phyloP scores from a whole-genome alignment of 2,113 vertebrate genomes.

The Elgaria multicarinata region DNA sequence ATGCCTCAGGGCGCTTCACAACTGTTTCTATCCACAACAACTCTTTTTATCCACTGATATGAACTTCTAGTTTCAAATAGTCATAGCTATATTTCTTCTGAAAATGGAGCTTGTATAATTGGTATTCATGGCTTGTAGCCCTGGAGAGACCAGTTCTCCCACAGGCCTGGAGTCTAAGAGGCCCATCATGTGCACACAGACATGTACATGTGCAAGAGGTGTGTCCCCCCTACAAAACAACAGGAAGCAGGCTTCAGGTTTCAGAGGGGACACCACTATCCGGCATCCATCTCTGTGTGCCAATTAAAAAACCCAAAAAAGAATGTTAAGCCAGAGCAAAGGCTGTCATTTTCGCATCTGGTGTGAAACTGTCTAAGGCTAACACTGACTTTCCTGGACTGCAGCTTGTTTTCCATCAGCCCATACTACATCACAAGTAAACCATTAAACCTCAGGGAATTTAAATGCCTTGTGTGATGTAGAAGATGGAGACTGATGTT shows the following conservation, averaged over 20 bases:
- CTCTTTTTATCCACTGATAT: no score
- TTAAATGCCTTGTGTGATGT: background rate
- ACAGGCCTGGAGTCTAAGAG: background rate
- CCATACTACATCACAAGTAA: background rate
- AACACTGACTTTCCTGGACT: background rate
- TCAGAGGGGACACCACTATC: background rate
- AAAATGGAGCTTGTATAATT: background rate
- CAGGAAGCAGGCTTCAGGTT: background rate
- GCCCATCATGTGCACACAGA: no score
- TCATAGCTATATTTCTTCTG: background rate
- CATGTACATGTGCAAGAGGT: background rate
- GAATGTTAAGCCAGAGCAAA: background rate
- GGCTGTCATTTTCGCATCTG: background rate
- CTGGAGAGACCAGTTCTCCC: background rate
- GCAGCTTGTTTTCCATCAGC: background rate
- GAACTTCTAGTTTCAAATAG: background rate
- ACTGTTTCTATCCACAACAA: background rate
- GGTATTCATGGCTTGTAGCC: background rate
- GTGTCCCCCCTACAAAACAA: background rate
- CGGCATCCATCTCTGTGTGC: background rate
- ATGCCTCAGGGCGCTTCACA: background rate
- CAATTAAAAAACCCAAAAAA: background rate
- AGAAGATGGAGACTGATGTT: background rate
- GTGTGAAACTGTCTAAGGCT: background rate
- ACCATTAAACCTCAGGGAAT: background rate